Conservation (phyloP, 35 echinoderm and acorn worm species). For the Apostichopus parvimensis region DNA sequence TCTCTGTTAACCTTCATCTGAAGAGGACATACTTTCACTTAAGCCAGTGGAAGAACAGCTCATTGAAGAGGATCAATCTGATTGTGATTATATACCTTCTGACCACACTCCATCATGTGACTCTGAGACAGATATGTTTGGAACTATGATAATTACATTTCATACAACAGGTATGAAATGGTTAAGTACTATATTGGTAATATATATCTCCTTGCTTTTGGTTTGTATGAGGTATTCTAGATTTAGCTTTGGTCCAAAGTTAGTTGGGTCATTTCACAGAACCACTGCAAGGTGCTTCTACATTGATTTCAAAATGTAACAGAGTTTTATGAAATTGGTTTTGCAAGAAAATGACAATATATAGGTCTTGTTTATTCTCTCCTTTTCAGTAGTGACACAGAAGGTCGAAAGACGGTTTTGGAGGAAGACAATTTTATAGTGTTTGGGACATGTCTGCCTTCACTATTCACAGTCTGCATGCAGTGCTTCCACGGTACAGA, state of each 20-base stretch:
- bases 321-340: neutral
- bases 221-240: no score
- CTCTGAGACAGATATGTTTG: neutral
- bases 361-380: neutral
- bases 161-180: neutral
- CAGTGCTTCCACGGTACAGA: slow-evolving; percentile 3
- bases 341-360: neutral
- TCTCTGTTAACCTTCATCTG: neutral
- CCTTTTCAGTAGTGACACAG: neutral
- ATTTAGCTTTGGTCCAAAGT: no score
- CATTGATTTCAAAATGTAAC: neutral
- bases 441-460: slow-evolving; percentile 46
- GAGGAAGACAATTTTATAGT: slow-evolving; percentile 65
- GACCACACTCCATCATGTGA: slow-evolving; percentile 9
- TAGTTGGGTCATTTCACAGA: no score
- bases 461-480: slow-evolving; percentile 52
- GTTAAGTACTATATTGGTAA: no score
- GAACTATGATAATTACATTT: neutral
- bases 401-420: neutral
- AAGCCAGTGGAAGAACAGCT: neutral
- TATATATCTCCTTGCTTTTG: no score
- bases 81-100: slow-evolving; percentile 26
- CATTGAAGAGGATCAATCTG: neutral
- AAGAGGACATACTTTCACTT: neutral
- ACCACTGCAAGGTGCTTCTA: no score